These are phyloP conservation scores for Scaptomyza pallida DNA, from an alignment of 1,140 invertebrate species.

Conservation along the genomic window DNA sequence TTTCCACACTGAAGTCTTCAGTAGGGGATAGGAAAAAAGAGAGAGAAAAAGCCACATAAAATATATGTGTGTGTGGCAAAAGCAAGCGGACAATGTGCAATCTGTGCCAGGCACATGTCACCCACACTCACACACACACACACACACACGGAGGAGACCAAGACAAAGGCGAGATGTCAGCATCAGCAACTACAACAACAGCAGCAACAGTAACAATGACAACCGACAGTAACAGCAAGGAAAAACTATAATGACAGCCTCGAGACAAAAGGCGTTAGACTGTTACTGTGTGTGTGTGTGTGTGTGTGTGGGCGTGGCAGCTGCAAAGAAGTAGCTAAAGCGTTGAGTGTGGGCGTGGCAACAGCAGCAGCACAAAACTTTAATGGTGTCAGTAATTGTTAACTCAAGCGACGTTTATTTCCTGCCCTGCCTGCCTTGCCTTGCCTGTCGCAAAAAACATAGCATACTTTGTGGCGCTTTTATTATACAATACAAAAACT, in stretches of 20 bases:
- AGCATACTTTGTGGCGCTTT: constrained; percentile 76
- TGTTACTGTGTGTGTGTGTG: constrained; percentile 3
- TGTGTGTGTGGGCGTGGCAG: constrained; percentile 2
- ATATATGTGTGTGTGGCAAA: constrained; percentile 52
- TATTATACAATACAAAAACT: constrained; percentile 70
- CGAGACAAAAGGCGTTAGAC: constrained; percentile 49
- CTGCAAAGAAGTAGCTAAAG: background rate
- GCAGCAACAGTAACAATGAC: constrained; percentile 50
- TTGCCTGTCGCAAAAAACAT: constrained; percentile 38
- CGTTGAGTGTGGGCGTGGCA: constrained; percentile 41
- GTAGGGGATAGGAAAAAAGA: constrained; percentile 13
- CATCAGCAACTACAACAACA: constrained; percentile 33
- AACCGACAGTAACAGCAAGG: constrained; percentile 37
- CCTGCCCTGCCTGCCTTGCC: constrained; percentile 49
- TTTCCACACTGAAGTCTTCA: background rate
- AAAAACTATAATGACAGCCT: constrained; percentile 66
- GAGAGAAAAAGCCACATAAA: constrained; percentile 50
- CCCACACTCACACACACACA: constrained; percentile 34
- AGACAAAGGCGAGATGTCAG: constrained; percentile 45
- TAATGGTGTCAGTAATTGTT: constrained; percentile 82
- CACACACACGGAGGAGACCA: constrained; percentile 30
- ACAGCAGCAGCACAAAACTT: constrained; percentile 58
- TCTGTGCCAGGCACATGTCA: constrained; percentile 77
- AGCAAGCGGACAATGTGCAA: constrained; percentile 72
- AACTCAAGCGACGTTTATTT: constrained; percentile 82